A percentile compares a stretch with the other conserved stretches of the same genome.
phyloP scores from a whole-genome alignment of 1,140 invertebrate species.

The Galleria mellonella region DNA sequence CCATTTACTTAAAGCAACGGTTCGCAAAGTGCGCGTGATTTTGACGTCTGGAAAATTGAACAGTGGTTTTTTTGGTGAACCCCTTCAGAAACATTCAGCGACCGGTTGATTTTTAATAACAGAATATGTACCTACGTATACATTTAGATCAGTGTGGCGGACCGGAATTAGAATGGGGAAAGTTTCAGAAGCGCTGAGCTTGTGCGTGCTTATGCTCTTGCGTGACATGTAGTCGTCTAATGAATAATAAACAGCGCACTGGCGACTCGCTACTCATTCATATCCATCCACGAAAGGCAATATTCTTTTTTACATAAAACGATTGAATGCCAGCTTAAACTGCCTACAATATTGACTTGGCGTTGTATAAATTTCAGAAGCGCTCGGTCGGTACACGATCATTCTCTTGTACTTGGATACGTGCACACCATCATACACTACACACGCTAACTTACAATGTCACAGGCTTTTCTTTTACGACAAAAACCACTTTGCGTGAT shows the following conservation, averaged over 20 bases:
- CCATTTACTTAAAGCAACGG: conserved; percentile 32
- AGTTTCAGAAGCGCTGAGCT: conserved; percentile 59
- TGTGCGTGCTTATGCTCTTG: conserved; percentile 62
- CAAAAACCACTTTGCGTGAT: conserved; percentile 55
- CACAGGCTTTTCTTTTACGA: conserved; percentile 29
- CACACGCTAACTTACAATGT: conserved; percentile 23
- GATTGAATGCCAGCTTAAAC: conserved; percentile 47
- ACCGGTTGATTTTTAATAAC: conserved; percentile 4
- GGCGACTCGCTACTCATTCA: conserved; percentile 65
- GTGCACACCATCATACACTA: conserved; percentile 11
- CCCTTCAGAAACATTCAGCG: neutral
- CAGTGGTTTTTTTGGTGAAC: conserved; percentile 12
- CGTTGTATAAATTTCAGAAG: conserved; percentile 29
- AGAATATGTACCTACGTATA: neutral
- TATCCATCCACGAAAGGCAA: conserved; percentile 59
- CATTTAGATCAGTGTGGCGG: neutral
- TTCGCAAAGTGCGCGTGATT: conserved; percentile 34
- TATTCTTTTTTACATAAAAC: conserved; percentile 57
- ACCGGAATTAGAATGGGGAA: conserved; percentile 17
- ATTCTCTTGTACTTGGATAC: conserved; percentile 21
- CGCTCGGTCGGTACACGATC: conserved; percentile 4
- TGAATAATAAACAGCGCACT: conserved; percentile 68
- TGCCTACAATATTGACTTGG: conserved; percentile 38
- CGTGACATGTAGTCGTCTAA: conserved; percentile 68
- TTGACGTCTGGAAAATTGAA: conserved; percentile 21